A percentile compares a stretch with the other conserved stretches of the same genome.
Conservation (phyloP, 2,888 invertebrate species). For the Mayetiola destructor region DNA sequence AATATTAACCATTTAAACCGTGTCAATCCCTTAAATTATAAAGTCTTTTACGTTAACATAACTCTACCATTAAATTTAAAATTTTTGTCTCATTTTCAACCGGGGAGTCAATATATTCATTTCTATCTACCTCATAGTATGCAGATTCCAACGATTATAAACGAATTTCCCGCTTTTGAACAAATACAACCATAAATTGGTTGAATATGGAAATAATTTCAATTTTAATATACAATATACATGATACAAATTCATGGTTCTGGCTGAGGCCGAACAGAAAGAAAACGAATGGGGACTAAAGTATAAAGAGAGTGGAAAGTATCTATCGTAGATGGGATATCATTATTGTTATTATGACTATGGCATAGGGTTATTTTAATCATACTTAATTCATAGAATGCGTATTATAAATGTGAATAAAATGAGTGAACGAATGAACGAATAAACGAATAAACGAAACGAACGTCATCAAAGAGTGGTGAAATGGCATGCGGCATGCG, state of each 20-base stretch:
- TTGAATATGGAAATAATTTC: slow-evolving; percentile 12
- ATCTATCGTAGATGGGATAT: background rate
- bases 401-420: background rate
- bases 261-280: background rate
- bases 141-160: slow-evolving; percentile 8
- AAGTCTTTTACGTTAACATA: no score
- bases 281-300: background rate
- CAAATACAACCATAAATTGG: slow-evolving; percentile 6
- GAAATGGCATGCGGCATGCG: no score
- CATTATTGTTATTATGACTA: no score
- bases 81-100: no score
- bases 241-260: background rate
- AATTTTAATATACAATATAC: slow-evolving; percentile 3
- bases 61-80: no score
- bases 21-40: slow-evolving; percentile 12
- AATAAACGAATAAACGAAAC: no score
- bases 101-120: no score
- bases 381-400: background rate
- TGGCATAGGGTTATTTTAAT: background rate
- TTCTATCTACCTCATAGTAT: background rate
- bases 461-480: no score
- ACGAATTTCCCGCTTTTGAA: background rate
- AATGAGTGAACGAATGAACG: background rate
- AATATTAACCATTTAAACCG: slow-evolving; percentile 4
- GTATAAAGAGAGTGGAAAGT: background rate